Evolutionary conservation across 2,888 invertebrate genomes (phyloP).

Genomic region (Dynastes hyllus): DNA sequence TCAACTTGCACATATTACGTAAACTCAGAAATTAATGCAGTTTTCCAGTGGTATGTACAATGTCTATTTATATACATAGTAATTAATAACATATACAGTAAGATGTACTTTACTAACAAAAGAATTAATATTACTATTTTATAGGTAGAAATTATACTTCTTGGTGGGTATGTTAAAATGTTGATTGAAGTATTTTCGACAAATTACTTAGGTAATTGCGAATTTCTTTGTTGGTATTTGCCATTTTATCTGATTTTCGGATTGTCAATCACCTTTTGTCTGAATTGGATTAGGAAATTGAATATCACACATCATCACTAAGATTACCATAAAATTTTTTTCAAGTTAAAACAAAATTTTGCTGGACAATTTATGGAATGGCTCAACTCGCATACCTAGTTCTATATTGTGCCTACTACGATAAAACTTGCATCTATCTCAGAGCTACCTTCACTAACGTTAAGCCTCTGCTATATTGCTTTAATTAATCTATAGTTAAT

Average conservation of each 20-base stretch:
- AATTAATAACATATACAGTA: conserved; percentile 32
- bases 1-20: conserved; percentile 42
- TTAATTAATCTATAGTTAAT: too few relatives aligned
- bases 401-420: too few relatives aligned
- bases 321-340: too few relatives aligned
- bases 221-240: conserved; percentile 11
- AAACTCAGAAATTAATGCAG: conserved; percentile 14
- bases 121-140: conserved; percentile 26
- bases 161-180: background rate
- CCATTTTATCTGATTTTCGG: conserved; percentile 25
- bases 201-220: background rate
- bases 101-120: conserved; percentile 38
- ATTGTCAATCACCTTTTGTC: conserved; percentile 32
- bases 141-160: conserved; percentile 11
- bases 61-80: conserved; percentile 21
- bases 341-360: too few relatives aligned
- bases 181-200: background rate
- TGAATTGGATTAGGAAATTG: background rate
- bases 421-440: too few relatives aligned
- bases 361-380: too few relatives aligned
- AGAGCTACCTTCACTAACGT: too few relatives aligned
- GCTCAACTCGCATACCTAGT: too few relatives aligned
- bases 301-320: background rate
- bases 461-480: too few relatives aligned
- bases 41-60: conserved; percentile 44